Base-by-base conservation (phyloP, 2,888 invertebrate species). In the Osmoderma eremita region DNA sequence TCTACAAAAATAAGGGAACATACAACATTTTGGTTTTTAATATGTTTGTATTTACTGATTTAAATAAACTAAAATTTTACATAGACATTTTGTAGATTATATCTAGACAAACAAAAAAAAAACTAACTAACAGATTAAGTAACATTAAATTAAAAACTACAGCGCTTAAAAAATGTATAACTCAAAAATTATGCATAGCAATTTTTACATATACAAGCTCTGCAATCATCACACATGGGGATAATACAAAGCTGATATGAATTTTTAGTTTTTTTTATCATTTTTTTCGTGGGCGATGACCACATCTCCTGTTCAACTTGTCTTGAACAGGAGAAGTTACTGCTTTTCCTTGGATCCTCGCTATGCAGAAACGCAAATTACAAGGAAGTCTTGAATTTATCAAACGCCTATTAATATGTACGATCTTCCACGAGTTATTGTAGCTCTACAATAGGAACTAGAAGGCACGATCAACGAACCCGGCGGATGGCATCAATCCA, bases 101-200 rank as follows among this genome's bases (percentile, higher is more conserved):
- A n/a, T n/a, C n/a, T n/a, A n/a, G n/a, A n/a, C n/a, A n/a, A n/a
- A n/a, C n/a, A n/a, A n/a, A n/a, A n/a, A n/a, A n/a, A n/a, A n/a
- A n/a, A n/a, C n/a, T n/a, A n/a, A n/a, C n/a, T n/a, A n/a, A n/a
- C n/a, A n/a, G n/a, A n/a, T n/a, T n/a, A n/a, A n/a, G n/a, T n/a
- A n/a, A n/a, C n/a, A n/a, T n/a, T n/a, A n/a, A n/a, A n/a, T n/a
- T n/a, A 42, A 42, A 42, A 42, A 13, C 42, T 42, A 42, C 42
- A 42, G 13, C 42, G 42, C 42, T 42, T 42, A 2, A 42, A 42
- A 42, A 42, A 13, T 42, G 6, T 42, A 42, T 39, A 39, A 42
- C 42, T 5, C 6, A 42, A 41, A 13, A 42, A n/a, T 42, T 42
- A 42, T 2, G n/a, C 42, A 1, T 15, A 5, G 42, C 42, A 42